Percentiles rank a stretch among this genome's conserved stretches.
These are phyloP conservation scores for Pteropus alecto DNA, from an alignment of 2,113 vertebrate genomes.

Conservation along the genomic window DNA sequence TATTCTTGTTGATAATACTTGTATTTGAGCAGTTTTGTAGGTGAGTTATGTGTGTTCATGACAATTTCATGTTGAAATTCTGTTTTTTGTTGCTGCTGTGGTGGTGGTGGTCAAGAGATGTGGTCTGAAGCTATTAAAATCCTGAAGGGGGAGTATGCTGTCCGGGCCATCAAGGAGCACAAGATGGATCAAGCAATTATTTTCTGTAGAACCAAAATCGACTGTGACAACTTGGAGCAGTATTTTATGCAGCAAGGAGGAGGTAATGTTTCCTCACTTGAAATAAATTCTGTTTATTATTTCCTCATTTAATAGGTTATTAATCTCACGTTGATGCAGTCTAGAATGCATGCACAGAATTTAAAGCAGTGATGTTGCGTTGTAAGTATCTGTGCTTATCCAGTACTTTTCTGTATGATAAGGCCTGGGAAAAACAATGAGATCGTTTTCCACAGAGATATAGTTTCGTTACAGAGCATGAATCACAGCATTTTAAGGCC, in stretches of 20 bases:
- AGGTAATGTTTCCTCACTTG: slow-evolving; percentile 82
- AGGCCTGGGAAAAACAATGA: background rate
- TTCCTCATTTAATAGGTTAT: background rate
- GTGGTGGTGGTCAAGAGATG: slow-evolving; percentile 87
- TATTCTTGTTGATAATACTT: background rate
- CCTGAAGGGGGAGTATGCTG: slow-evolving; percentile 94
- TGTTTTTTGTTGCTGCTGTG: background rate
- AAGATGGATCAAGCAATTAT: slow-evolving; percentile 99
- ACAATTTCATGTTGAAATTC: slow-evolving; percentile 23
- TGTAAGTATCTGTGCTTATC: background rate
- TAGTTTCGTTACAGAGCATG: background rate
- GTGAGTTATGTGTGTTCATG: background rate
- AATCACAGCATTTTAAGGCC: background rate
- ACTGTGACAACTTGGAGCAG: slow-evolving; percentile 98
- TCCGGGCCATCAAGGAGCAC: slow-evolving; percentile 96
- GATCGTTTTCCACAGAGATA: background rate
- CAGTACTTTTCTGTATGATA: background rate
- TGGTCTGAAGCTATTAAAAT: slow-evolving; percentile 98
- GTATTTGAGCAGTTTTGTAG: background rate
- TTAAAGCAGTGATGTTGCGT: background rate
- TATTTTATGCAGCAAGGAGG: slow-evolving; percentile 97
- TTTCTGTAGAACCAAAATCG: slow-evolving; percentile 98
- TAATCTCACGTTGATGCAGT: background rate
- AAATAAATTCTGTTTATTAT: background rate
- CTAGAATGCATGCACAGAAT: background rate